phyloP scores from a whole-genome alignment of 2,797 vertebrate genomes.

The Chiroxiphia lanceolata region DNA sequence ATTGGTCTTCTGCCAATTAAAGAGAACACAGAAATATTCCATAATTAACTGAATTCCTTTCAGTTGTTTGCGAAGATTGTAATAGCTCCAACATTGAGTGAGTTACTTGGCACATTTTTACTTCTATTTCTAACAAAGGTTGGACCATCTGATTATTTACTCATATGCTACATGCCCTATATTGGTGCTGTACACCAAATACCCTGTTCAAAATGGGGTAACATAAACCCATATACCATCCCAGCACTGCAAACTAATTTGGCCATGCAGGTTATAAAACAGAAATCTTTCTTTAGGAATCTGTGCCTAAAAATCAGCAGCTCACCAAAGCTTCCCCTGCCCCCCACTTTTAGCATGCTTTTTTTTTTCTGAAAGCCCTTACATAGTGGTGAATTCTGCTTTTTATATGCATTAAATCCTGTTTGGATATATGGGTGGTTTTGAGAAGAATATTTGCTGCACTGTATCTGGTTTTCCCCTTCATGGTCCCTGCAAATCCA shows the following conservation, averaged over 20 bases:
- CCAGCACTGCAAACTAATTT: neutral
- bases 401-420: slow-evolving; percentile 14
- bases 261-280: neutral
- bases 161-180: neutral
- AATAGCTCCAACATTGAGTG: neutral
- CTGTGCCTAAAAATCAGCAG: neutral
- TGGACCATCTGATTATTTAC: neutral
- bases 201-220: neutral
- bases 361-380: neutral
- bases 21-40: neutral
- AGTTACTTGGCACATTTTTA: neutral
- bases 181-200: neutral
- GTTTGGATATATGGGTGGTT: neutral
- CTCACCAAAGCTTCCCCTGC: neutral
- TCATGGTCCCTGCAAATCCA: neutral
- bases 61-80: neutral
- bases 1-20: neutral
- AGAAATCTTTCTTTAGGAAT: neutral
- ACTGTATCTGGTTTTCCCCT: neutral
- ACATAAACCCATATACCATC: neutral
- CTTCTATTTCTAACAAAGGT: neutral
- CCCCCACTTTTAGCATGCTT: neutral
- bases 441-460: neutral
- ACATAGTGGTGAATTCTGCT: neutral
- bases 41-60: neutral